Evolutionary conservation across 2,888 invertebrate species (phyloP), one percentile per base, ranked within the genome.

Genomic region (Papilio protenor): DNA sequence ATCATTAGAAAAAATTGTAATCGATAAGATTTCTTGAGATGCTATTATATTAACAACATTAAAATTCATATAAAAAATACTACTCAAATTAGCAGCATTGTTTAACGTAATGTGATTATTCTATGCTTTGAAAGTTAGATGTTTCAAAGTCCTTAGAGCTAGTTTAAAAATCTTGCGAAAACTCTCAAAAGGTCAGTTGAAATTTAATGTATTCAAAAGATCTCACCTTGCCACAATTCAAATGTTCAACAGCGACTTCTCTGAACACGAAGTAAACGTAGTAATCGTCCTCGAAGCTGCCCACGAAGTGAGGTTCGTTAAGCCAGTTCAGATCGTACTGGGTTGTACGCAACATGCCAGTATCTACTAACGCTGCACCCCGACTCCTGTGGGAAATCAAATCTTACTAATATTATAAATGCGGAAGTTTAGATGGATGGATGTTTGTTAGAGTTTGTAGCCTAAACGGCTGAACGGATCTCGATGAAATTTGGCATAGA

Each of bases 281-380:
- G 84, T 96, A 95, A 73, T 97, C 98, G 59, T 97, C 97, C 89
- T 99, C 98, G 87, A 98, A 98, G 79, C 98, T 97, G 59, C 98
- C 98, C 70, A 99, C 98, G 87, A 99, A 99, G 87, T 98, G 97
- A 0, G 99, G 98, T 84, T 98, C 98, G 89, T 98, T 98, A 71
- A 99, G 93, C 98, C 98, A 98, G 87, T 97, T 97, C 83, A 96
- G 96, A 87, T 98, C 97, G 86, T 97, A 97, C 86, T 97, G 97
- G 73, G 96, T 96, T 0, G 98, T 98, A 64, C 98, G 95, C 8
- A 98, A 95, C 79, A 95, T 95, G 57, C 90, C 92, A 0, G 90
- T 89, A 52, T 93, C 91, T 1, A 90, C 93, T 1, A 84, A 78
- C 0, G 92, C 89, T 3, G 92, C 91, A 0, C 94, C 94, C 21